phyloP scores from a whole-genome alignment of 2,797 vertebrate species.

The Microctenopoma lineatum region DNA sequence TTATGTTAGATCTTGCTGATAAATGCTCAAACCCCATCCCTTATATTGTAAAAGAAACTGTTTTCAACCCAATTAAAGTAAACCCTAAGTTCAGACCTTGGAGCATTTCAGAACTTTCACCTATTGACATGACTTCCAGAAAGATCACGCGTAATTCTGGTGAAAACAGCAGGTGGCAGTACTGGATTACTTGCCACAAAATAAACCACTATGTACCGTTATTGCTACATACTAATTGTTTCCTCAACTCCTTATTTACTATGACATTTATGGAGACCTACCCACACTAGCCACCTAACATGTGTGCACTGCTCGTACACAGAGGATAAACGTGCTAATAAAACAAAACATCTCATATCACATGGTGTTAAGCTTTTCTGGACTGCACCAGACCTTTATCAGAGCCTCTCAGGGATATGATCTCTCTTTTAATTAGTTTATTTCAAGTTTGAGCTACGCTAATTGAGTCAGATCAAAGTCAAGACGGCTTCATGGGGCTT shows the following conservation, averaged over 20 bases:
- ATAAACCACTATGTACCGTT: neutral
- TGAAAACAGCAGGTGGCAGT: conserved; percentile 60
- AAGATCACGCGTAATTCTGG: neutral
- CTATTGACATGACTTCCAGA: neutral
- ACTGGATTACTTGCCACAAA: conserved; percentile 5
- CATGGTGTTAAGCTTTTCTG: no score
- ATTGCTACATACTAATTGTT: neutral
- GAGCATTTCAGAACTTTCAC: neutral
- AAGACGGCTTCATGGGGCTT: conserved; percentile 23
- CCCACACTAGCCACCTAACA: neutral
- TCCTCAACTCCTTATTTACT: neutral
- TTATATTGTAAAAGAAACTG: no score
- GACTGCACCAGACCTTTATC: conserved; percentile 13
- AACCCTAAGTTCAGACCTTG: no score
- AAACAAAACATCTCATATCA: neutral
- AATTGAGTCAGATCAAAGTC: conserved; percentile 36
- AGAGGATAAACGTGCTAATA: neutral
- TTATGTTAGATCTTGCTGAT: no score
- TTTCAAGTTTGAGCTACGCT: conserved; percentile 7
- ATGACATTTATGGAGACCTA: neutral
- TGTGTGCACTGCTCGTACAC: neutral
- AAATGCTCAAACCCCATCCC: no score
- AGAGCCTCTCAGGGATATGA: conserved; percentile 26
- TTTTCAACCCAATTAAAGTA: no score
- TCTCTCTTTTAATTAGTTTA: conserved; percentile 2